Conservation (phyloP, 2,888 invertebrate genomes). For the Pasiphila rectangulata region DNA sequence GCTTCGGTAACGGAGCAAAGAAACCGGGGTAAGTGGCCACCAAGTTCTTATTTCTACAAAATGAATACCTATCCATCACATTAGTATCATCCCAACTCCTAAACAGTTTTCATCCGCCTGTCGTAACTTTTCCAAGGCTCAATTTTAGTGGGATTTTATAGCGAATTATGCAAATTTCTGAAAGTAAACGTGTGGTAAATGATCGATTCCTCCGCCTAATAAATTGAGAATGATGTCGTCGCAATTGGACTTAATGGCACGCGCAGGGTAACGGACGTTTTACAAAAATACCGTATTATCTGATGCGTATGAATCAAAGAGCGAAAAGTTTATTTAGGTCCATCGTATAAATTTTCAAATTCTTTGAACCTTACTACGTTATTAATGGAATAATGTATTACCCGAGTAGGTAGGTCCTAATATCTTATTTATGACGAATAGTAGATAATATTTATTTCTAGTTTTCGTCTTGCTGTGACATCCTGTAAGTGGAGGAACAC, state of each 20-base stretch:
- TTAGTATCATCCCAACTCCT: background rate
- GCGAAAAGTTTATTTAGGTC: background rate
- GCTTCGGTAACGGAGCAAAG: no score
- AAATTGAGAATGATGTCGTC: conserved; percentile 4
- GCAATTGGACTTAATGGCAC: conserved; percentile 4
- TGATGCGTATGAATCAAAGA: background rate
- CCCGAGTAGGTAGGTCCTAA: no score
- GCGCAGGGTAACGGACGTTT: background rate
- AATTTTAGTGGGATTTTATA: conserved; percentile 15
- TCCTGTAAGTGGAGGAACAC: no score
- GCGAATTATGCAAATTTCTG: conserved; percentile 13
- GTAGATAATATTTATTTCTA: no score
- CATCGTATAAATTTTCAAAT: no score
- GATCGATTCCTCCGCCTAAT: conserved; percentile 5
- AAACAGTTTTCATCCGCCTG: conserved; percentile 3
- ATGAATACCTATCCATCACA: no score
- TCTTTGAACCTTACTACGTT: no score
- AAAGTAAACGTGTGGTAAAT: conserved; percentile 6
- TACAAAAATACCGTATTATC: background rate
- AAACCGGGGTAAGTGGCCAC: no score
- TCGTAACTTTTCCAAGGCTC: conserved; percentile 1
- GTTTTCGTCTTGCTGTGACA: no score
- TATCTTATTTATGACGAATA: no score
- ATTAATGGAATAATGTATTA: no score
- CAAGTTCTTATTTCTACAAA: no score